Base-by-base conservation (phyloP, 2,888 invertebrate genomes). In the Nymphalis c-album region DNA sequence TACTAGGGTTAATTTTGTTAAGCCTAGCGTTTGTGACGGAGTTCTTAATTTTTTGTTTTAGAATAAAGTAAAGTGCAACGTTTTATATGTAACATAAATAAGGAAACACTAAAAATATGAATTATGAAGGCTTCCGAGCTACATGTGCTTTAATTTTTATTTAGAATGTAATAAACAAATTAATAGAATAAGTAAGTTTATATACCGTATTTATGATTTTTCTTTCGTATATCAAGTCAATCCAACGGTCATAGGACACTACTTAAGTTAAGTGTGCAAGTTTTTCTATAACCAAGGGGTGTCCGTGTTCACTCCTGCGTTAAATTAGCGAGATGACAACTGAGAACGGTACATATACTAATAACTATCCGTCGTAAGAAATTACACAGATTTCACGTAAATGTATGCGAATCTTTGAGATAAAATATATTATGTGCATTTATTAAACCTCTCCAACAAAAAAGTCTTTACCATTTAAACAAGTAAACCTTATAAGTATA, bases 251-350 rank as follows among this genome's bases (percentile, higher is more conserved):
- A 76, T 81, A 83, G 84, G 85, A 82, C 82, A 82, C 85, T 86
- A 87, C 87, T 89, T 87, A 88, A 83, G 80, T 85, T 87, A 88
- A 91, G 89, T 89, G 89, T 85, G 87, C 86, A 90, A 90, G 88
- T 91, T 90, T 85, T 85, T 85, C 85, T 83, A 85, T 87, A 87
- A 86, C 84, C 85, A 78, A 82, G 77, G 83, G 78, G 78, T 77
- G 67, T 68, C 76, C 73, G 70, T 75, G 82, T 75, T 80, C 85
- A 80, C 76, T 85, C 85, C 84, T 77, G 84, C 88, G 89, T 88
- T 86, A 89, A 90, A 90, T 90, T 88, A 88, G 84, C 83, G 80
- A 75, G 75, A 76, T 62, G 61, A 61, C 63, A 63, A 57, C 60
- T 50, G 60, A 69, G 45, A 61, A 61, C 61, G 61, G 62, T 64